phyloP scores from a whole-genome alignment of 2,888 invertebrate genomes.

The Pocota personata region DNA sequence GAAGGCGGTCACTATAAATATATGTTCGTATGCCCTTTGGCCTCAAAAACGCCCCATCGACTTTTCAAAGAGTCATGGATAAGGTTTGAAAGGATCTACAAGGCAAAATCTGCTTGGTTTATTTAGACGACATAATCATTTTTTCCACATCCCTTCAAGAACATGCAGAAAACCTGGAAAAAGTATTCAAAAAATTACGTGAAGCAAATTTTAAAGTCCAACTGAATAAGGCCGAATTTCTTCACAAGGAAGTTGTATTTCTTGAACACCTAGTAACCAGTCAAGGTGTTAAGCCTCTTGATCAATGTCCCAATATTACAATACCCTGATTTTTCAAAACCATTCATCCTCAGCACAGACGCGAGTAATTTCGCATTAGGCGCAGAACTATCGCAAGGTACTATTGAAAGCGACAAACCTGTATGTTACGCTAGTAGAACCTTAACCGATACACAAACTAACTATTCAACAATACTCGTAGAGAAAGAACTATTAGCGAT shows the following conservation, averaged over 20 bases:
- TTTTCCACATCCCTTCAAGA: conserved; percentile 27
- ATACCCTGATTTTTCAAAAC: too few species aligned
- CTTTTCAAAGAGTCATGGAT: conserved; percentile 17
- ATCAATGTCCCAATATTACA: too few species aligned
- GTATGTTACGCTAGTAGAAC: conserved; percentile 5
- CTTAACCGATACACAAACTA: not conserved
- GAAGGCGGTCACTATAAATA: not conserved
- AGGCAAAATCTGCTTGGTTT: not conserved
- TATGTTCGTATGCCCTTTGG: conserved; percentile 13
- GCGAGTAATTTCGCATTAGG: too few species aligned
- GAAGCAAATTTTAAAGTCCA: not conserved
- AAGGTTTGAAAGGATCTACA: not conserved
- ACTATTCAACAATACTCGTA: conserved; percentile 1
- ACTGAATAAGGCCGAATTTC: too few species aligned
- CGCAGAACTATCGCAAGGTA: too few species aligned
- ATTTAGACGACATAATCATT: conserved; percentile 9
- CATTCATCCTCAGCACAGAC: too few species aligned
- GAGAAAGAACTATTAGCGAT: conserved; percentile 8
- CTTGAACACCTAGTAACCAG: not conserved
- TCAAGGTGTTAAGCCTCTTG: conserved; percentile 7
- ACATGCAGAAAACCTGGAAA: not conserved
- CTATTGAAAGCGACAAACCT: not conserved
- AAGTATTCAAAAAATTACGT: not conserved
- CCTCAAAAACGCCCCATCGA: conserved; percentile 12
- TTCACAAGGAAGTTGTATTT: too few species aligned